Base-by-base conservation (phyloP, 2,888 invertebrate species). In the Noctua fimbriata region DNA sequence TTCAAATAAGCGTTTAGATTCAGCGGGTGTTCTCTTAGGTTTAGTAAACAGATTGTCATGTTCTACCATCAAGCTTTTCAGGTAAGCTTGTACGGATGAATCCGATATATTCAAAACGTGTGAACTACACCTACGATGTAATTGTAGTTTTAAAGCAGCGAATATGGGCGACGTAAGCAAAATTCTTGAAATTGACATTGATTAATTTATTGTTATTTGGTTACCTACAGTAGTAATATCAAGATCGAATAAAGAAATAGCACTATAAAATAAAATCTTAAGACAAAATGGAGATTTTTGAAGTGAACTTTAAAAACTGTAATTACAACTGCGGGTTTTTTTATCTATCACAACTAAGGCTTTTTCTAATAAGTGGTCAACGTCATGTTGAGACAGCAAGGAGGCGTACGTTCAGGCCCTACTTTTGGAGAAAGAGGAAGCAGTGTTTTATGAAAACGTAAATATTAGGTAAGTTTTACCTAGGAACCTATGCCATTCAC, bases 1-100 rank as follows among this genome's bases (percentile, higher is more conserved):
- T 91, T 97, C 95, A 76, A 91, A 89, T 12, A 96, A 90, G 1
- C 96, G 93, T 82, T 92, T 93, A 1, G 89, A 86, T 85, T 96
- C 96, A 60, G 94, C 93, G 2, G 85, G 16, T 41, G 90, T 92
- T 69, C 93, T 90, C 16, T 93, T 92, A 67, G 88, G 76, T 92
- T 90, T 95, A 0, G 93, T 92, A 4, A 94, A 93, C 44, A 97
- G 92, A 24, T 94, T 93, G 82, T 97, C 97, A 88, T 97, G 97
- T 92, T 97, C 97, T 55, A 96, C 84, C 69, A 97, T 95, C 55
- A 97, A 90, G 76, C 94, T 92, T 86, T 97, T 97, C 32, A 97
- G 92, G 90, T 97, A 97, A 32, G 93, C 94, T 89, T 97, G 97
- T 24, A 97, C 92, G 1, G 93, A 93, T 55, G 95, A 94, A 79